phyloP scores from a whole-genome alignment of 2,888 invertebrate species.

The Operophtera brumata region DNA sequence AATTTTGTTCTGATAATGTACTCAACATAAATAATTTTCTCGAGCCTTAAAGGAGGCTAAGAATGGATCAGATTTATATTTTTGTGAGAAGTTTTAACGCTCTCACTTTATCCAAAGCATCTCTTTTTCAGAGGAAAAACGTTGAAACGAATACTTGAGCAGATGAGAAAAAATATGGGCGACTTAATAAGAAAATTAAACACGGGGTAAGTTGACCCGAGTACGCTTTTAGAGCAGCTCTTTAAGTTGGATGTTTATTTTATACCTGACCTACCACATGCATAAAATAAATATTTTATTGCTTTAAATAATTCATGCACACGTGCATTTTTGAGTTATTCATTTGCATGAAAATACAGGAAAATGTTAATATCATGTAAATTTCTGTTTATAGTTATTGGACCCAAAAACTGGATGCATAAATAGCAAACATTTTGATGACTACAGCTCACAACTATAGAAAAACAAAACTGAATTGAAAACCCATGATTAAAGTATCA shows the following conservation, averaged over 20 bases:
- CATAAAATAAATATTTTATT: neutral
- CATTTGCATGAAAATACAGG: too few relatives aligned
- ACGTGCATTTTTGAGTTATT: too few relatives aligned
- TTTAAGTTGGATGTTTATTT: constrained; percentile 14
- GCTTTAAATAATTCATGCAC: too few relatives aligned
- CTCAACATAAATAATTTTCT: neutral
- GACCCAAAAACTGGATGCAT: too few relatives aligned
- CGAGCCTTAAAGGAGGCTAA: neutral
- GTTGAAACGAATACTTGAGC: constrained; percentile 25
- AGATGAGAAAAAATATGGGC: constrained; percentile 20
- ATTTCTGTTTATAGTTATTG: too few relatives aligned
- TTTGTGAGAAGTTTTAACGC: constrained; percentile 22
- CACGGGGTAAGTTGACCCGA: constrained; percentile 24
- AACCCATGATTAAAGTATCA: too few relatives aligned
- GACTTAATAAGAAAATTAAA: constrained; percentile 24
- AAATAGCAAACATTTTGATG: too few relatives aligned
- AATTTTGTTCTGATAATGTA: neutral
- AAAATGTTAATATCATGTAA: too few relatives aligned
- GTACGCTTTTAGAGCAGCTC: constrained; percentile 7
- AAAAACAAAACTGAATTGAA: too few relatives aligned
- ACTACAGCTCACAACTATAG: too few relatives aligned
- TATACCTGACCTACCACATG: too few relatives aligned
- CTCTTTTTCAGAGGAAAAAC: constrained; percentile 19
- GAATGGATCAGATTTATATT: constrained; percentile 5
- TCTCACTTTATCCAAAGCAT: constrained; percentile 13